Base-by-base conservation (phyloP, 2,113 vertebrate genomes). In the Ranitomeya variabilis region DNA sequence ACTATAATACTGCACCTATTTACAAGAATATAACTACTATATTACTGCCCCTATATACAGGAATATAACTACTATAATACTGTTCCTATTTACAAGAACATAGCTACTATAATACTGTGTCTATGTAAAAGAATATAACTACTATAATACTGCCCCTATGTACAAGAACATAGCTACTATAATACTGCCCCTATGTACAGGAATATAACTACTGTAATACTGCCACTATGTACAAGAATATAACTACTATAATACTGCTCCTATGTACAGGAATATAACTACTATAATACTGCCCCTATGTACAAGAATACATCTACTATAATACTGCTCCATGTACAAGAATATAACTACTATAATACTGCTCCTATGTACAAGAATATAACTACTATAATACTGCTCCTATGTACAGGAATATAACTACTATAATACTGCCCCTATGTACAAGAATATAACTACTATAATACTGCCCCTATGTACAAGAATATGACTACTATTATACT, bases 321-420 rank as follows among this genome's bases (percentile, higher is more conserved):
- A 23, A 67, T 67, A 67, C 66, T 67, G n/a, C 66, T 4, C 67
- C 67, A 71, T 71, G 12, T 71, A 71, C 67, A 26, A 31, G 67
- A 71, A 71, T 71, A 71, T 71, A 71, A 31, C 23, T 71, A 71
- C 67, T 71, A 71, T 71, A 71, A 71, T 31, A 71, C 67, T 71
- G 23, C 6, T n/a, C 67, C 23, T 71, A 71, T 71, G 23, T 71
- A 71, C 67, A 71, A 71, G 67, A 71, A 71, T 71, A 31, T 71
- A 71, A 31, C 23, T 71, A 71, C n/a, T 71, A 71, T 71, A 71
- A 71, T 71, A 71, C 67, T 71, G 67, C 67, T 14, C 67, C 67
- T 71, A 71, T 71, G 23, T 71, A 26, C 67, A 71, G 31, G 67
- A 71, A 71, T 71, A 71, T 71, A 71, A 71, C 67, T 71, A 71